Base-by-base conservation (phyloP, 2,797 vertebrate genomes). In the Amphiprion clarkii region DNA sequence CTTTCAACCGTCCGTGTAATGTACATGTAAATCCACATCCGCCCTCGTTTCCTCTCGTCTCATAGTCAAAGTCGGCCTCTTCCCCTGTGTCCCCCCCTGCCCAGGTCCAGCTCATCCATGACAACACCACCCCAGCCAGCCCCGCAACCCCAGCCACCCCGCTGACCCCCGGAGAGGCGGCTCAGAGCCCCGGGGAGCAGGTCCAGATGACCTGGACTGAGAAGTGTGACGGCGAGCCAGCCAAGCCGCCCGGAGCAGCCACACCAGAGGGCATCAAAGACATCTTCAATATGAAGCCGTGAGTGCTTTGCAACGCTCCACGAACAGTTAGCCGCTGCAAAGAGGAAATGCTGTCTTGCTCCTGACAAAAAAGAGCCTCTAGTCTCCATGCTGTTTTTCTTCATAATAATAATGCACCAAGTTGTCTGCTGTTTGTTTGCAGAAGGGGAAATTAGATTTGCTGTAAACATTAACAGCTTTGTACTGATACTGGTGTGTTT, bases 241-340 rank as follows among this genome's bases (percentile, higher is more conserved):
- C 95, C 84, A 98, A 98, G 89, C 96, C 96, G 61, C 95, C 95
- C 16, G 96, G 96, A 56, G 96, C 96, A 0, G 93, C 96, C 89
- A 97, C 97, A 78, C 95, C 97, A 0, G 96, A 97, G 81, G 96
- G 95, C 93, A 97, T 99, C 93, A 99, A 97, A 91, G 98, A 99
- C 89, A 96, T 99, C 92, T 99, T 99, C 96, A 99, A 94, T 94
- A 99, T 99, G 98, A 99, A 99, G 94, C 98, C 98, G 98, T 99
- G 95, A 52, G 97, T 95, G 31, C 40, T 63, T 53, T 62, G 42
- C 65, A 25, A 76, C 64, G 74, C 79, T 71, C 52, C 13, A n/a
- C 77, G 70, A 81, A 67, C 73, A 52, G 21, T 70, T 58, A 57
- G 56, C 54, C 72, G 39, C 54, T 21, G 42, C 46, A 67, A 78